Evolutionary conservation across 2,888 invertebrate genomes (phyloP).

Genomic region (Drepanosiphum platanoidis): DNA sequence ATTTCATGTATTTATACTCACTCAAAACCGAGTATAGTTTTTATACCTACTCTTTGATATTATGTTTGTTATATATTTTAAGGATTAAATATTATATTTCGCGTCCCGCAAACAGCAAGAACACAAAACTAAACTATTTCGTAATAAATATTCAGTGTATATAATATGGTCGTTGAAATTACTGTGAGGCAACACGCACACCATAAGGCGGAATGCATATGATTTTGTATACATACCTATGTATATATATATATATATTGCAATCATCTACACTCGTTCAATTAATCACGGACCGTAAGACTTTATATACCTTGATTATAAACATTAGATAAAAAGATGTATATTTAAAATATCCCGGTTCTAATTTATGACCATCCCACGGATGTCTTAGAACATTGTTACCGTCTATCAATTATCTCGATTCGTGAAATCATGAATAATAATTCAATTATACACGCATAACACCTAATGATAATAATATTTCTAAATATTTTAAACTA

Average conservation of each 20-base stretch:
- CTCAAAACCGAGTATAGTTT: background rate
- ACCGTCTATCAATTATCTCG: slow-evolving; percentile 35
- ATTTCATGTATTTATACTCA: slow-evolving; percentile 9
- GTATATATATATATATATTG: background rate
- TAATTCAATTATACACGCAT: slow-evolving; percentile 23
- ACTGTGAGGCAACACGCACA: slow-evolving; percentile 21
- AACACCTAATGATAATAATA: too few species aligned
- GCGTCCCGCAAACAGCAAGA: slow-evolving; percentile 3
- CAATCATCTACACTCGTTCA: slow-evolving; percentile 24
- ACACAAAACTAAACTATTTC: background rate
- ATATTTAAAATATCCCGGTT: slow-evolving; percentile 9
- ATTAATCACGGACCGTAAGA: slow-evolving; percentile 34
- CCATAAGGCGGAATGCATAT: slow-evolving; percentile 24
- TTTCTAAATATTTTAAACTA: background rate
- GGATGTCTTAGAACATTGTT: slow-evolving; percentile 13
- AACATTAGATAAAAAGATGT: slow-evolving; percentile 39
- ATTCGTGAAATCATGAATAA: slow-evolving; percentile 44
- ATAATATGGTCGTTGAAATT: slow-evolving; percentile 19
- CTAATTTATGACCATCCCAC: slow-evolving; percentile 42
- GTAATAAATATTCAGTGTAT: slow-evolving; percentile 17
- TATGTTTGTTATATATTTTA: slow-evolving; percentile 1
- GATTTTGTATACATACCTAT: background rate
- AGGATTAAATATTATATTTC: background rate
- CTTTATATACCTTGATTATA: slow-evolving; percentile 42
- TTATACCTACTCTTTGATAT: background rate